Base-by-base conservation (phyloP, 2,888 invertebrate genomes). In the Podotricha telesiphe region DNA sequence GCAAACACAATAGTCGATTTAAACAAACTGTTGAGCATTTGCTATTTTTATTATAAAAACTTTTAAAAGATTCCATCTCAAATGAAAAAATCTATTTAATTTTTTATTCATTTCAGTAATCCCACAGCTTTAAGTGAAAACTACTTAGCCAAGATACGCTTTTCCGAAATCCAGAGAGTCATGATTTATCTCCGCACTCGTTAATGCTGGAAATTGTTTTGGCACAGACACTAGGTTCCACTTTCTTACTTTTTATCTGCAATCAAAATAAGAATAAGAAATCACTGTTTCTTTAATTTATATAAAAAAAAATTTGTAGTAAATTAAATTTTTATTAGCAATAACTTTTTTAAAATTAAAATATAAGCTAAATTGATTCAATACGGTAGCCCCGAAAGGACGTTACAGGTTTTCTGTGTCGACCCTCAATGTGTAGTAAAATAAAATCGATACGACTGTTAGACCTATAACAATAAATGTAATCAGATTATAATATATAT, bases 71-170 rank as follows among this genome's bases (percentile, higher is more conserved):
- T 20, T 22, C 15, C n/a, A 15, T 45, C 3, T 15, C 0, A n/a
- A 45, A 10, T 45, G n/a, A 59, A 47, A 48, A 68, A 65, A 50
- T 7, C 40, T 50, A 42, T 62, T 63, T 59, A 66, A 70, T 70
- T 70, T 55, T 72, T 62, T 67, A 56, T 69, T 66, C 55, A 69
- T 69, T 69, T 59, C 53, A 59, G 53, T 45, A 45, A 45, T 45
- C 11, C 51, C 19, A 20, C 19, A 50, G 58, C 61, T 42, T 63
- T 42, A 28, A 67, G 63, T 63, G 48, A 63, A 69, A 70, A 70
- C 67, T 67, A 55, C 69, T 69, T 42, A 19, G 40, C 66, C 48
- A 45, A 67, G 42, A 58, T 65, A 20, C 58, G 42, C 45, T 28
- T 59, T 59, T 61, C 28, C 22, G 40, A 69, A 69, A 53, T 59